These are phyloP conservation scores for Drosophila malerkotliana DNA, from an alignment of 1,140 invertebrate species.

Conservation along the genomic window DNA sequence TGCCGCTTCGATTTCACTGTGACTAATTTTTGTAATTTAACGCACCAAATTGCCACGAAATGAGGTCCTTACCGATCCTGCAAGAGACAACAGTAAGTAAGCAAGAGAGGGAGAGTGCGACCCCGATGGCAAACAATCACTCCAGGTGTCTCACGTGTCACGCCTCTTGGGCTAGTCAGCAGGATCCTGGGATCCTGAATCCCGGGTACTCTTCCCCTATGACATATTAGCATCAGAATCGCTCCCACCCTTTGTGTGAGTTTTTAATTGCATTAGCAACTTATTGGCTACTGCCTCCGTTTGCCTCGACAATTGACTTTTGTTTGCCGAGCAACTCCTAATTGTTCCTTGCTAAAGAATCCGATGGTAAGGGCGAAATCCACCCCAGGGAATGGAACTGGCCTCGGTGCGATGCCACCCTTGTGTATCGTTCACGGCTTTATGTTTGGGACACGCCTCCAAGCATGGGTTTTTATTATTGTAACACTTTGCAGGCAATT, in stretches of 20 bases:
- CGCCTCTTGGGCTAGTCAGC: conserved; percentile 55
- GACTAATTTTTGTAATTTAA: conserved; percentile 81
- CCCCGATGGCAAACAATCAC: conserved; percentile 66
- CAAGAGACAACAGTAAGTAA: background rate
- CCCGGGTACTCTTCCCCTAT: conserved; percentile 34
- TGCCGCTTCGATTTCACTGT: conserved; percentile 44
- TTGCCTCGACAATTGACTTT: conserved; percentile 61
- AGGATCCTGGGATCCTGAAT: conserved; percentile 2
- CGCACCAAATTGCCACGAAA: conserved; percentile 82
- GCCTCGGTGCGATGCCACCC: conserved; percentile 23
- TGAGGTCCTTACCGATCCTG: conserved; percentile 8
- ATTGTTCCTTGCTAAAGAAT: conserved; percentile 40
- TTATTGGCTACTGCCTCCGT: conserved; percentile 62
- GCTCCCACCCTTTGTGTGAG: conserved; percentile 50
- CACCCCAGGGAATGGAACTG: conserved; percentile 22
- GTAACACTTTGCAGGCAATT: conserved; percentile 79
- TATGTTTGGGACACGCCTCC: conserved; percentile 78
- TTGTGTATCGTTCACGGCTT: conserved; percentile 61
- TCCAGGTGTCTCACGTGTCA: conserved; percentile 83
- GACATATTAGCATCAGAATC: conserved; percentile 60
- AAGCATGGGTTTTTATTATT: conserved; percentile 82
- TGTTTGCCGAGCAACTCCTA: conserved; percentile 58
- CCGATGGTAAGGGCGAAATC: conserved; percentile 11
- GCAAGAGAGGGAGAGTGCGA: conserved; percentile 2
- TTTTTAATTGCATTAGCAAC: conserved; percentile 81